Conservation (phyloP, 2,888 invertebrate species). For the Spialia ferax region DNA sequence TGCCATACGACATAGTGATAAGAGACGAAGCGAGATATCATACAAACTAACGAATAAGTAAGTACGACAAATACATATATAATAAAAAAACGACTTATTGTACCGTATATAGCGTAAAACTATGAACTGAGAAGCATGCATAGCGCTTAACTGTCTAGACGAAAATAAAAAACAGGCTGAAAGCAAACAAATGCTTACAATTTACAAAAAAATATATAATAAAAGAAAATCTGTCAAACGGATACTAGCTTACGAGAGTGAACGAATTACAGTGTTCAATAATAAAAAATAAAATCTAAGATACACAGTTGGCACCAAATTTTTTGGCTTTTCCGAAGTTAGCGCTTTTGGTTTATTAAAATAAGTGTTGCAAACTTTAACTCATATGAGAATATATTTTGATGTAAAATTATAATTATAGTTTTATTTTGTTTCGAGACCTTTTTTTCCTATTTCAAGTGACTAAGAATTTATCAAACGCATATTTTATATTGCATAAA, state of each 20-base stretch:
- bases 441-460: too few relatives aligned
- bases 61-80: conserved; percentile 84
- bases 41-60: conserved; percentile 80
- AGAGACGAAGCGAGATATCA: conserved; percentile 67
- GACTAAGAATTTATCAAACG: too few relatives aligned
- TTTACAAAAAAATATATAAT: conserved; percentile 75
- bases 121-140: conserved; percentile 87
- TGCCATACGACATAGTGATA: conserved; percentile 78
- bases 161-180: conserved; percentile 64
- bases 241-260: conserved; percentile 45
- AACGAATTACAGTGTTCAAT: conserved; percentile 48
- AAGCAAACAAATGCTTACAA: conserved; percentile 87
- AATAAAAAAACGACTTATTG: conserved; percentile 63
- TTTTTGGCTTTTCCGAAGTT: not conserved
- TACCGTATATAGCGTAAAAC: conserved; percentile 76
- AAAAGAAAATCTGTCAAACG: conserved; percentile 63
- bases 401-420: too few relatives aligned
- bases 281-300: conserved; percentile 53
- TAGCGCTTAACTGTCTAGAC: conserved; percentile 71
- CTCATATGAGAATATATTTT: too few relatives aligned
- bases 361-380: too few relatives aligned
- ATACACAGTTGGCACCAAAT: conserved; percentile 47
- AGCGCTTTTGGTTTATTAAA: not conserved
- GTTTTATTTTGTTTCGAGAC: too few relatives aligned
- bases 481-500: too few relatives aligned